Evolutionary conservation across 2,888 invertebrate species (phyloP), one percentile per base, ranked within the genome.

Genomic region (Pyrrhia umbra): DNA sequence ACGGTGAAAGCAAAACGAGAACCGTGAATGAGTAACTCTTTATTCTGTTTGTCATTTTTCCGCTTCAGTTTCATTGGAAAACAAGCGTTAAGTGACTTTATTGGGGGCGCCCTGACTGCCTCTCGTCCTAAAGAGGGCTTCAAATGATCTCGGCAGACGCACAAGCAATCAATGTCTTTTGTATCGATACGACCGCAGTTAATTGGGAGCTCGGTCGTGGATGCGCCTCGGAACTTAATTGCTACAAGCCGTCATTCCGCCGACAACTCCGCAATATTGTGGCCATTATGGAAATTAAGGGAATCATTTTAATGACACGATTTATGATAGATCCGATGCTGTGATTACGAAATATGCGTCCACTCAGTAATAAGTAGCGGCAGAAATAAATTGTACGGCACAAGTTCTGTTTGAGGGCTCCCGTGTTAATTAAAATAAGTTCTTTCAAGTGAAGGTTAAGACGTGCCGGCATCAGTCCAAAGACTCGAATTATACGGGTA

Each of bases 151-250:
- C 27, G 25, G n/a, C 23, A 27, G 45, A 42, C 56, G 58, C 60
- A 52, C 64, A 62, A 58, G 65, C 68, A 77, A 82, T 80, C 68
- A 65, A 63, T 59, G 54, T 67, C 66, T 69, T 83, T 77, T 77
- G 74, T 81, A 68, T 68, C 70, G 70, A 67, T 65, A 80, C 74
- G 66, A 68, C 71, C 66, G 37, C 51, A 42, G 70, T 63, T 82
- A 81, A 79, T 78, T 79, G 80, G 70, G 21, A 71, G 45, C 55
- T 42, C 21, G 57, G 45, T 52, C 46, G 47, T 39, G 40, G 37
- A 58, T 57, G 25, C 50, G 50, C 30, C 39, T 15, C 54, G 6
- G 34, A 39, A 47, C 54, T 66, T 76, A 74, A 82, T 80, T 71
- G 73, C 62, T 69, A 77, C 61, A 68, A 72, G 77, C 58, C 52